phyloP scores from a whole-genome alignment of 1,140 invertebrate genomes.

The Pseudomyrmex flavicornis region DNA sequence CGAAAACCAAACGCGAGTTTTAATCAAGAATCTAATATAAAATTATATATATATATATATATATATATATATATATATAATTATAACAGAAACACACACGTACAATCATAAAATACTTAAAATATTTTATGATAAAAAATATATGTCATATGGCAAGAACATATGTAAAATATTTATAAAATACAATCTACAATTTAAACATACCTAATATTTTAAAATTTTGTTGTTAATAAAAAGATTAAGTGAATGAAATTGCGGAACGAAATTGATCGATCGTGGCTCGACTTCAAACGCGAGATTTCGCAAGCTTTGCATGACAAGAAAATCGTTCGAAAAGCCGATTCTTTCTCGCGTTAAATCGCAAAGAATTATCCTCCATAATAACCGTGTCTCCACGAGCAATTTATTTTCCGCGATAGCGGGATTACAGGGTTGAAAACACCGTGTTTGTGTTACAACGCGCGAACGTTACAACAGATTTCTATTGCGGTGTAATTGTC shows the following conservation, averaged over 20 bases:
- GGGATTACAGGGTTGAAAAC: slow-evolving; percentile 1
- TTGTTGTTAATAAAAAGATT: not conserved
- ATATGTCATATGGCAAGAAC: no score
- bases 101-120: no score
- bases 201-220: no score
- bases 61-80: no score
- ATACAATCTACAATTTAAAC: no score
- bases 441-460: not conserved
- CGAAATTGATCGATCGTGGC: not conserved
- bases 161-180: no score
- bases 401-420: slow-evolving; percentile 49
- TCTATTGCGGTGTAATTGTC: slow-evolving; percentile 44
- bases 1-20: no score
- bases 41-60: no score
- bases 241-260: not conserved
- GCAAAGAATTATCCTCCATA: slow-evolving; percentile 12
- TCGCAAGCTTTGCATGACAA: not conserved
- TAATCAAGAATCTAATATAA: no score
- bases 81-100: no score
- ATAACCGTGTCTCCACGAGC: not conserved
- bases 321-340: slow-evolving; percentile 20
- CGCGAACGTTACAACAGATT: slow-evolving; percentile 26
- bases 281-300: not conserved
- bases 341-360: slow-evolving; percentile 29
- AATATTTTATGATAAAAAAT: no score